These are phyloP conservation scores for Pachycephus smyrnensis DNA, from an alignment of 2,888 invertebrate species.

Conservation along the genomic window DNA sequence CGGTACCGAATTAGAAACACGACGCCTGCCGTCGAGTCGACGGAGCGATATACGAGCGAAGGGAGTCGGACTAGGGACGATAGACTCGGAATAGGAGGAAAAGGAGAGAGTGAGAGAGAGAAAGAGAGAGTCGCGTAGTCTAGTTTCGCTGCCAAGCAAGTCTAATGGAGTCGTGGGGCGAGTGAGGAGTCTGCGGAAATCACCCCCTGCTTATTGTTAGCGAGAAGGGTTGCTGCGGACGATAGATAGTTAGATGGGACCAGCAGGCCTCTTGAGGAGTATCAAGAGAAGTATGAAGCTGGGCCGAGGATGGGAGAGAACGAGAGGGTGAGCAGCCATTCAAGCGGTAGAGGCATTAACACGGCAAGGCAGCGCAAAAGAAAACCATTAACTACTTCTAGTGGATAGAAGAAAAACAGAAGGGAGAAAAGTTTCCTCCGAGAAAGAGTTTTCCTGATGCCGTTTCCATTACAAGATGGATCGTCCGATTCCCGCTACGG, in stretches of 20 bases:
- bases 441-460: conserved; percentile 38
- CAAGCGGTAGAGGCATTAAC: conserved; percentile 50
- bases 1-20: too few species aligned
- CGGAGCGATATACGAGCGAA: too few species aligned
- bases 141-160: too few species aligned
- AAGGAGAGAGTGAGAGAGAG: too few species aligned
- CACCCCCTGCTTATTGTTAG: neutral
- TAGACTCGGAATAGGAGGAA: too few species aligned
- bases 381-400: conserved; percentile 59
- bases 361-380: conserved; percentile 51
- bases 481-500: conserved; percentile 42
- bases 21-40: too few species aligned
- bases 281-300: neutral
- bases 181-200: too few species aligned
- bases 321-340: conserved; percentile 34
- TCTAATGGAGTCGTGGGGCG: too few species aligned
- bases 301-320: neutral
- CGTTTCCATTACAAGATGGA: conserved; percentile 58
- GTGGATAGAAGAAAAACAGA: conserved; percentile 29
- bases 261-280: neutral
- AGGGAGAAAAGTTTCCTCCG: neutral
- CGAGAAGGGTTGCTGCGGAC: neutral
- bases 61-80: too few species aligned
- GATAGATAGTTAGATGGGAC: neutral
- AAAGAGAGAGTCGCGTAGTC: too few species aligned